These are phyloP conservation scores for Drosophila suzukii DNA, from an alignment of 1,140 invertebrate genomes.

Conservation along the genomic window DNA sequence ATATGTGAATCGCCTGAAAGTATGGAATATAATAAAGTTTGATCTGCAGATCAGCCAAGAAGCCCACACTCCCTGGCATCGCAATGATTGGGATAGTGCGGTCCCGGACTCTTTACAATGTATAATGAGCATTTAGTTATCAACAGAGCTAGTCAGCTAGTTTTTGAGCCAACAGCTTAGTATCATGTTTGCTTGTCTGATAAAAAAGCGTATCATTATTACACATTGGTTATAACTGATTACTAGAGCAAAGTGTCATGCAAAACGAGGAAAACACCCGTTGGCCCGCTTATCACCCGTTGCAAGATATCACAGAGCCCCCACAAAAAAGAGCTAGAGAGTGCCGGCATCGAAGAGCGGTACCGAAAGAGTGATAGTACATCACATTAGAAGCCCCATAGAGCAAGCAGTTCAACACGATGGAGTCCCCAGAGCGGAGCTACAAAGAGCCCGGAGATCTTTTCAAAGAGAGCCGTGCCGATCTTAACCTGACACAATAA, in stretches of 20 bases:
- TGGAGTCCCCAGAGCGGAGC: not conserved
- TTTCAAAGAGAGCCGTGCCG: not conserved
- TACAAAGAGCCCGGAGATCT: not conserved
- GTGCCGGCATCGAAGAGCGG: not conserved
- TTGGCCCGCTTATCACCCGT: constrained; percentile 34
- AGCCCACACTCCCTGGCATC: too few species aligned
- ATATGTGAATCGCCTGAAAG: not conserved
- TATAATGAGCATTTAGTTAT: too few species aligned
- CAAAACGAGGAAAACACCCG: constrained; percentile 12
- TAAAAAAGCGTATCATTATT: constrained; percentile 28
- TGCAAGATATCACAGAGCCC: not conserved
- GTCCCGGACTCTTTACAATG: not conserved
- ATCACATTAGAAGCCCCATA: not conserved
- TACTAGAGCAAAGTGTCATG: constrained; percentile 32
- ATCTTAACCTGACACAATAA: constrained; percentile 47
- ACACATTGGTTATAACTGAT: constrained; percentile 38
- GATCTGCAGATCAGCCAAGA: too few species aligned
- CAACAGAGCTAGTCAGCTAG: not conserved
- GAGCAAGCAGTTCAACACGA: not conserved
- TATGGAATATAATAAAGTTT: constrained; percentile 3
- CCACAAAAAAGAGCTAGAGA: not conserved
- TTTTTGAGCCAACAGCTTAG: not conserved
- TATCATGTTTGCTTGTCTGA: constrained; percentile 9
- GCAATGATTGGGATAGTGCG: too few species aligned
- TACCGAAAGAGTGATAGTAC: not conserved